Evolutionary conservation across 2,888 invertebrate genomes (phyloP).

Genomic region (Melanargia galathea): DNA sequence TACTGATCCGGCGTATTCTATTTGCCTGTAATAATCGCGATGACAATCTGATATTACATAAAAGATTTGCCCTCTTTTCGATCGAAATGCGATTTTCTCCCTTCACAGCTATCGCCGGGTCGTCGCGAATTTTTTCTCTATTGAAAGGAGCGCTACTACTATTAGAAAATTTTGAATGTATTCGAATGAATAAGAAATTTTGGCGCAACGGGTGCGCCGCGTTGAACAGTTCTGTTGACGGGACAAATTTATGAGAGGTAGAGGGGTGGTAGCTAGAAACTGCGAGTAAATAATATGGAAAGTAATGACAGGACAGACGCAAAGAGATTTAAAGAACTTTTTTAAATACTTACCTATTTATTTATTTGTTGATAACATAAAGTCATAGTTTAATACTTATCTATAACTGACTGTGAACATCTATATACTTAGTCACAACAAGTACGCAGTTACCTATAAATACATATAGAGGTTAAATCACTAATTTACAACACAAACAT

Average conservation of each 20-base stretch:
- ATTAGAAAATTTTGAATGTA: constrained; percentile 75
- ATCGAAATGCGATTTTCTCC: constrained; percentile 82
- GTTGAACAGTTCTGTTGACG: constrained; percentile 16
- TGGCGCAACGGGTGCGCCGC: constrained; percentile 58
- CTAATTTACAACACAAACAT: constrained; percentile 7
- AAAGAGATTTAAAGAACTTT: no score
- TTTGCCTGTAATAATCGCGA: constrained; percentile 83
- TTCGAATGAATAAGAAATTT: constrained; percentile 77
- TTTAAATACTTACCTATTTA: no score
- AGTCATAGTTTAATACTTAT: no score
- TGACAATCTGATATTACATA: constrained; percentile 83
- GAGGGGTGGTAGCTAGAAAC: constrained; percentile 4
- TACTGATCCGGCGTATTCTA: constrained; percentile 81
- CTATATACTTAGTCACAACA: no score
- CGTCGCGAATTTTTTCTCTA: constrained; percentile 74
- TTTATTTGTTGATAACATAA: no score
- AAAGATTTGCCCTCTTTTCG: constrained; percentile 81
- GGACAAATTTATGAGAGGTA: background rate
- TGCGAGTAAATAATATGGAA: background rate
- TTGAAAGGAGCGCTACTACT: constrained; percentile 72
- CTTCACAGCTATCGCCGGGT: constrained; percentile 76
- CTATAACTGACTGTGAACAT: no score
- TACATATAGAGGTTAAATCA: background rate
- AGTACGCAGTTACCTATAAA: no score
- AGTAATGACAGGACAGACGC: background rate